phyloP scores from a whole-genome alignment of 2,113 vertebrate species.

The Oreotragus oreotragus region DNA sequence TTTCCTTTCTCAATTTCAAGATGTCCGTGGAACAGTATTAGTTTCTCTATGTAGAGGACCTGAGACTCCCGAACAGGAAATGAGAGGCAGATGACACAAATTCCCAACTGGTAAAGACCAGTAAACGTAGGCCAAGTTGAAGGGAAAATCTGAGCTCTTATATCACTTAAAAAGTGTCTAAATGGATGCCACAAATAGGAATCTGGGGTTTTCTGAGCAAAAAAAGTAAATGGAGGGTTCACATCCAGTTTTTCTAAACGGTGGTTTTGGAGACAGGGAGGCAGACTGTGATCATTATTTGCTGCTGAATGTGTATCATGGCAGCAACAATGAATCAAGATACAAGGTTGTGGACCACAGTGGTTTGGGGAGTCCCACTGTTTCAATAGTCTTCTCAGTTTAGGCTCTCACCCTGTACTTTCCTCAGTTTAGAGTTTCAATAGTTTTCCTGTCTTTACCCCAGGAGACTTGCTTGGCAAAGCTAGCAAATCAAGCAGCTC shows the following conservation, averaged over 20 bases:
- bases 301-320: not conserved
- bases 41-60: not conserved
- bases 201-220: not conserved
- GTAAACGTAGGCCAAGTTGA: not conserved
- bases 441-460: slow-evolving; percentile 69
- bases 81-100: not conserved
- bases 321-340: not conserved
- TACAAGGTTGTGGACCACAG: not conserved
- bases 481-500: slow-evolving; percentile 72
- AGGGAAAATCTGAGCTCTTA: not conserved
- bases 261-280: not conserved
- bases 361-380: not conserved
- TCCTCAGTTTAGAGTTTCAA: slow-evolving; percentile 70
- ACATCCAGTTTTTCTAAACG: not conserved
- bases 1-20: not conserved
- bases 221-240: not conserved
- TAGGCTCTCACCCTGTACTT: slow-evolving; percentile 55
- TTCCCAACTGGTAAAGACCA: not conserved
- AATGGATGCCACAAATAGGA: not conserved
- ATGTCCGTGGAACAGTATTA: not conserved
- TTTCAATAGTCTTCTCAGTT: not conserved
- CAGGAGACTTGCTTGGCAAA: slow-evolving; percentile 74
- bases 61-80: not conserved
- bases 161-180: not conserved
- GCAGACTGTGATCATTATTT: not conserved